phyloP scores from a whole-genome alignment of 2,888 invertebrate genomes.

The Strigamia transsilvanica region DNA sequence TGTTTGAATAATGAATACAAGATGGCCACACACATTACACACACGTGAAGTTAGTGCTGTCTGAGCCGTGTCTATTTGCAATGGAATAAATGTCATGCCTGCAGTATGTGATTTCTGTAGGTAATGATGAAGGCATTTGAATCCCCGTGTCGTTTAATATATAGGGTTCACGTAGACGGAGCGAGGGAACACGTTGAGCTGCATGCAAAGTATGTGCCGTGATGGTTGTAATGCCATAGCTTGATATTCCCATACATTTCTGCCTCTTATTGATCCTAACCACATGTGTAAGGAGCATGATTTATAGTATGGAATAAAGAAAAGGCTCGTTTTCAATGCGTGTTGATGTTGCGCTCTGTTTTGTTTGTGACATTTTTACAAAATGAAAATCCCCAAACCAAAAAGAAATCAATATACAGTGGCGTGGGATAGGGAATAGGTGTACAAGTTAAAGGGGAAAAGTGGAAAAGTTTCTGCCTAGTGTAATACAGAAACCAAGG shows the following conservation, averaged over 20 bases:
- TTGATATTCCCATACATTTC: slow-evolving; percentile 45
- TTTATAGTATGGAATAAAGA: slow-evolving; percentile 20
- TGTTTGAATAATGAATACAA: neutral
- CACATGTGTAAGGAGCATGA: slow-evolving; percentile 41
- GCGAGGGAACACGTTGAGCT: slow-evolving; percentile 37
- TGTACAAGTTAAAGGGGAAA: neutral
- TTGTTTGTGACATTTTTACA: slow-evolving; percentile 13
- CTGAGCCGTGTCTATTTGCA: slow-evolving; percentile 38
- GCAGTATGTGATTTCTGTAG: slow-evolving; percentile 44
- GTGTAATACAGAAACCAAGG: too few species aligned
- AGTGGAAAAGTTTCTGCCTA: too few species aligned
- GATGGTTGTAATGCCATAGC: slow-evolving; percentile 40
- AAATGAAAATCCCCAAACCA: neutral
- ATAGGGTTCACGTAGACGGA: slow-evolving; percentile 48
- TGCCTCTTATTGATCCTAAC: slow-evolving; percentile 47
- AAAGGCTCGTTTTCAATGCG: slow-evolving; percentile 19
- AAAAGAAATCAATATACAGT: neutral
- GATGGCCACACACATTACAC: slow-evolving; percentile 21
- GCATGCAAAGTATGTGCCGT: slow-evolving; percentile 41
- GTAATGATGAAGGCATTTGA: slow-evolving; percentile 42
- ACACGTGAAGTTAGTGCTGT: slow-evolving; percentile 28
- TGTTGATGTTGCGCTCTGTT: slow-evolving; percentile 18
- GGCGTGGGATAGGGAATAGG: neutral
- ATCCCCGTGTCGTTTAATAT: slow-evolving; percentile 46
- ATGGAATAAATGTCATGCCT: slow-evolving; percentile 31